These are phyloP conservation scores for Drosophila seguyi DNA, from an alignment of 1,140 invertebrate species.

Conservation along the genomic window DNA sequence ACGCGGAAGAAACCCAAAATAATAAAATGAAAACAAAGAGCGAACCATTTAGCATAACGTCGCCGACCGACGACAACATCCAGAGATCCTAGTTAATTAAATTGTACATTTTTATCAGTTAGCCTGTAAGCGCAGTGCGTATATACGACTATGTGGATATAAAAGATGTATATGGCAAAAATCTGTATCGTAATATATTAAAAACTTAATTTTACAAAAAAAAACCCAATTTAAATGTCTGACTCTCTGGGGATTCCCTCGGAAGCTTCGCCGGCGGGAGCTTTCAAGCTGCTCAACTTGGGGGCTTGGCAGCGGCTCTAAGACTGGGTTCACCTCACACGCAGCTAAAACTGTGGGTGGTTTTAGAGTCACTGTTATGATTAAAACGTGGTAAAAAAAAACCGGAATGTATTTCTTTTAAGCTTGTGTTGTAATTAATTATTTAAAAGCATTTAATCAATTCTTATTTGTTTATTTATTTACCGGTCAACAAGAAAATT, in stretches of 20 bases:
- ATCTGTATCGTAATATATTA: constrained; percentile 82
- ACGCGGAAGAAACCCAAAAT: constrained; percentile 28
- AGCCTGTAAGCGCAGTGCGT: constrained; percentile 65
- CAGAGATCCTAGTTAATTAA: constrained; percentile 81
- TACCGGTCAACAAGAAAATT: background rate
- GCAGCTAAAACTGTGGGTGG: constrained; percentile 1
- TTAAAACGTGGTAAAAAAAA: background rate
- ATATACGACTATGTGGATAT: constrained; percentile 56
- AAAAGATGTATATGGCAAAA: constrained; percentile 70
- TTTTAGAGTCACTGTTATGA: background rate
- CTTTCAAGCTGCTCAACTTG: constrained; percentile 10
- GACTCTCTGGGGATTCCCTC: background rate
- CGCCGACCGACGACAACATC: constrained; percentile 34
- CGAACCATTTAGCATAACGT: constrained; percentile 31
- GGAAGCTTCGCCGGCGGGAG: constrained; percentile 14
- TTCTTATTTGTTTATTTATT: background rate
- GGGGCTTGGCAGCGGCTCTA: constrained; percentile 31
- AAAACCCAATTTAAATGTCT: background rate
- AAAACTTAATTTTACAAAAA: constrained; percentile 80
- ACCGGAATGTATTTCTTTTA: background rate
- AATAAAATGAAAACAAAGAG: constrained; percentile 28
- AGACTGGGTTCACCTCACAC: constrained; percentile 21
- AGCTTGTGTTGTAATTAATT: background rate
- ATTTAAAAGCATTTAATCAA: background rate
- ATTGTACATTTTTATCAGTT: constrained; percentile 82